Evolutionary conservation across 2,113 vertebrate species (phyloP).

Genomic region (Trogon melanurus): DNA sequence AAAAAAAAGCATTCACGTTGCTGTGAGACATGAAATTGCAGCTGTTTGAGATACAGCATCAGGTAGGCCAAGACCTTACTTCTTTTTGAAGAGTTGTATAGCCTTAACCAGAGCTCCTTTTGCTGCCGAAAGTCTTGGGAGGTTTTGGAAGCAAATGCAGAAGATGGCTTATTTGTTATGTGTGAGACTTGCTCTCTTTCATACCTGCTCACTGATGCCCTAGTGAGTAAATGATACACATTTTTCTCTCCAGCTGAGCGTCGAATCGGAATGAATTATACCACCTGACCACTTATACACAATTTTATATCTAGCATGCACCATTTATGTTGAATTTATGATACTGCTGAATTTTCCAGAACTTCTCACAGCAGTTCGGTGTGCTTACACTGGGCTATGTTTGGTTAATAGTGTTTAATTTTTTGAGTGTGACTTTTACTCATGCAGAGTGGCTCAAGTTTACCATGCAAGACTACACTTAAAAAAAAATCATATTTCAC

Average conservation of each 20-base stretch:
- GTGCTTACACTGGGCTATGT: not conserved
- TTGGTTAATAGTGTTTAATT: not conserved
- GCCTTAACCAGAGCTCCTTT: not conserved
- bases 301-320: not conserved
- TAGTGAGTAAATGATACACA: not conserved
- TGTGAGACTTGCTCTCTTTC: not conserved
- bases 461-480: not conserved
- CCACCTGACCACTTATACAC: not conserved
- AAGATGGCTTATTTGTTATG: not conserved
- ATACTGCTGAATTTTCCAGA: not conserved
- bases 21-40: not conserved
- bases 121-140: not conserved
- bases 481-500: not conserved
- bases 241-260: not conserved
- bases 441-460: not conserved
- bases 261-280: not conserved
- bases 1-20: not conserved
- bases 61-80: not conserved
- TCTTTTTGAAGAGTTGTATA: not conserved
- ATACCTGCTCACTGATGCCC: not conserved
- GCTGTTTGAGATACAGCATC: not conserved
- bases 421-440: not conserved
- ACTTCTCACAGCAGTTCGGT: not conserved
- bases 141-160: not conserved
- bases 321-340: not conserved